Evolutionary conservation across 2,113 vertebrate species (phyloP), one percentile per base, ranked within the genome.

Genomic region (Neodontobutis hainanensis): DNA sequence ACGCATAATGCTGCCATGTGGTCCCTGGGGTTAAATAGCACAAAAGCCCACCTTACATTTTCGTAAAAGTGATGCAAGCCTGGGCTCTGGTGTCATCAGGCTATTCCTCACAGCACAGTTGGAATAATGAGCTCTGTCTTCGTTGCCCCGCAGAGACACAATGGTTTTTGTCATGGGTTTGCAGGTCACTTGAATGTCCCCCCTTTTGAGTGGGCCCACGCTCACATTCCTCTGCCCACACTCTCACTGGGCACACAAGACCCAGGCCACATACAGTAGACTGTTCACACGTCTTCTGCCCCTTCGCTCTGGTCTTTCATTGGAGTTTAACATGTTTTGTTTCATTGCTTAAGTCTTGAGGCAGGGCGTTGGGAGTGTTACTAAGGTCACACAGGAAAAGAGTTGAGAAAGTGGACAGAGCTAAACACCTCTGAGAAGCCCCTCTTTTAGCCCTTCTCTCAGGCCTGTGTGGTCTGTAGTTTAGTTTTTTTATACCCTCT

Each of bases 161-260:
- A 42, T 82, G 64, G 61, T 44, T 68, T 74, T 80, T 87, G 78
- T 82, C 62, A 5, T 68, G 73, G 14, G 32, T 78, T 66, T 71
- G 70, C 61, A 38, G 48, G 77, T 78, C 72, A 73, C 55, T 58
- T 87, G 77, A 90, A 90, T 86, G 83, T 14, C 82, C 73, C 77
- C 73, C 67, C 19, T 27, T 47, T 79, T 81, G 69, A 88, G 65
- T 11, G 65, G 19, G 62, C 86, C 85, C 80, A 84, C 90, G 65
- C 76, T 65, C 78, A 82, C 80, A 90, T 91, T 90, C 87, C 83
- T 77, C 71, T 57, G 42, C 65, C 73, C 78, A 66, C 55, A 73
- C 40, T 65, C 5, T 48, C 67, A 8, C 9, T 16, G 58, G n/a
- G 11, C 49, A 15, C 79, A 64, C 71, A 75, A 42, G 49, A 38